These are phyloP conservation scores for Laticauda laticaudata DNA, from an alignment of 2,113 vertebrate genomes.

Conservation along the genomic window DNA sequence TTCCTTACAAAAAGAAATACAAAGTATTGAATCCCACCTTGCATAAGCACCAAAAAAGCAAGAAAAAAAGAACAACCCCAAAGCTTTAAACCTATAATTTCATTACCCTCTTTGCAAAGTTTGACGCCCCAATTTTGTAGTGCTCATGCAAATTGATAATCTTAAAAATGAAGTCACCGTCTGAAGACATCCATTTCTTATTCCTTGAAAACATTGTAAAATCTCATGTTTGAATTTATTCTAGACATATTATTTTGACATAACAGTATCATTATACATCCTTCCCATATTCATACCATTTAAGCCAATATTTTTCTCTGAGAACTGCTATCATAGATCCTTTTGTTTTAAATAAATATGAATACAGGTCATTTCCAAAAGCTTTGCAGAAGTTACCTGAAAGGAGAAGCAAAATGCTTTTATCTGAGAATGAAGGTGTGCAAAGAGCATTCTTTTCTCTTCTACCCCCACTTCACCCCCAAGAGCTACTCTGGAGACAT, in stretches of 20 bases:
- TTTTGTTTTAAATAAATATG: neutral
- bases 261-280: neutral
- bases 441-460: neutral
- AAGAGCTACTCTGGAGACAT: neutral
- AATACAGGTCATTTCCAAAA: neutral
- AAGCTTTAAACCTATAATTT: neutral
- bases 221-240: neutral
- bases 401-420: neutral
- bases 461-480: neutral
- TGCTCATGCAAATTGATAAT: neutral
- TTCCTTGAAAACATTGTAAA: neutral
- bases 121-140: neutral
- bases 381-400: neutral
- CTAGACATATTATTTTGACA: neutral
- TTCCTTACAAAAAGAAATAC: neutral
- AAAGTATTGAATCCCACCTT: neutral
- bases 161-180: neutral
- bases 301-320: neutral
- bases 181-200: neutral
- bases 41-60: neutral
- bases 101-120: neutral
- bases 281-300: neutral
- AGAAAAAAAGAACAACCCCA: neutral
- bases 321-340: neutral
- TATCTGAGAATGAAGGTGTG: neutral